A percentile compares a stretch with the other conserved stretches of the same genome.
phyloP scores from a whole-genome alignment of 2,797 vertebrate species.

The Heteromormyrus szaboi region DNA sequence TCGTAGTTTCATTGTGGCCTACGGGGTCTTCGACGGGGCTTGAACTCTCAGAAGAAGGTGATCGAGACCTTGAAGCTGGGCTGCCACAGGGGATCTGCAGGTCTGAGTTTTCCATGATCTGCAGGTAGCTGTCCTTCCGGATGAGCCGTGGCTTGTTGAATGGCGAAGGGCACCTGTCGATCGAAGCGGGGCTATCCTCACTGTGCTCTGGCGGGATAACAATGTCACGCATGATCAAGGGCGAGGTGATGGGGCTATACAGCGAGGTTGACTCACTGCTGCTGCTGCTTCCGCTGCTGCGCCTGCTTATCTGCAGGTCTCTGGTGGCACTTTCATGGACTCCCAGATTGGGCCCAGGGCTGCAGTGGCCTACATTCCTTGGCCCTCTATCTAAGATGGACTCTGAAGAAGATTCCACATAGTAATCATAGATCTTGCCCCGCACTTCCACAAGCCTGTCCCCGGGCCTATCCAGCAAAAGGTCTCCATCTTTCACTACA shows the following conservation, averaged over 20 bases:
- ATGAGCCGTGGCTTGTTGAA: constrained; percentile 43
- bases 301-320: constrained; percentile 28
- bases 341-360: not conserved
- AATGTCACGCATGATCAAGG: constrained; percentile 51
- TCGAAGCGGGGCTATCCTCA: constrained; percentile 24
- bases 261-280: constrained; percentile 39
- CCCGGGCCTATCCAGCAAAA: constrained; percentile 44
- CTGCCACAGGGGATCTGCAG: constrained; percentile 46
- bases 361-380: not conserved
- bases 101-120: constrained; percentile 59
- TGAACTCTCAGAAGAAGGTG: constrained; percentile 22
- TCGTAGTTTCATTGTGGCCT: constrained; percentile 2
- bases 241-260: constrained; percentile 45
- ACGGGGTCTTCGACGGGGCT: constrained; percentile 30
- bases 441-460: constrained; percentile 48
- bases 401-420: constrained; percentile 67
- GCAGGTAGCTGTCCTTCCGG: constrained; percentile 66
- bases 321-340: fast-evolving
- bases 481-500: constrained; percentile 69
- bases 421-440: constrained; percentile 83
- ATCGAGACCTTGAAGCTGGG: not conserved
- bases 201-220: constrained; percentile 29
- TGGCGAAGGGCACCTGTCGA: constrained; percentile 31
- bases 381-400: constrained; percentile 47
- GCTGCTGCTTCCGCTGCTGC: constrained; percentile 28